These are phyloP conservation scores for Dufourea novaeangliae DNA, from an alignment of 1,140 invertebrate species.

Conservation along the genomic window DNA sequence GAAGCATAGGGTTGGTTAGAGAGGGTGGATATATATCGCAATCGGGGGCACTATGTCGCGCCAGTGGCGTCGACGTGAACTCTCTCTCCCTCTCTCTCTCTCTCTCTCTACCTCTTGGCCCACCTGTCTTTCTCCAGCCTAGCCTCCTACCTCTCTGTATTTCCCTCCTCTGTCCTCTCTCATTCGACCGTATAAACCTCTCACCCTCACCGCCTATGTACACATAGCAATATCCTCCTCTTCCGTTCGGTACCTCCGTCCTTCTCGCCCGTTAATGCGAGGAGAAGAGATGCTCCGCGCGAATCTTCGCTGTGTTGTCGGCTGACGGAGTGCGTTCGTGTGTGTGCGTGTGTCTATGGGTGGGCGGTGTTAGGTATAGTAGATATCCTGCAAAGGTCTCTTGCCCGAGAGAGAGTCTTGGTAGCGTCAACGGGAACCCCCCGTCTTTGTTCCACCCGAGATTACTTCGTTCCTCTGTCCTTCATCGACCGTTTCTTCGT, in stretches of 20 bases:
- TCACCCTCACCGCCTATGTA: conserved; percentile 32
- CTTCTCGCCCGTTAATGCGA: conserved; percentile 37
- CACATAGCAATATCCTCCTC: conserved; percentile 34
- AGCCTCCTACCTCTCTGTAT: neutral
- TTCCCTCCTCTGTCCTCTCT: conserved; percentile 34
- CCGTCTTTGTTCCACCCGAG: conserved; percentile 10
- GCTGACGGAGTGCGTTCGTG: too few species aligned
- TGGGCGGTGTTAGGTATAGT: conserved; percentile 49
- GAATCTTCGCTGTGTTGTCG: conserved; percentile 31
- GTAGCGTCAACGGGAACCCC: conserved; percentile 45
- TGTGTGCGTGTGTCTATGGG: too few species aligned
- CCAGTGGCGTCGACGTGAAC: conserved; percentile 65
- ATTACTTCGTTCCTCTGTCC: conserved; percentile 15
- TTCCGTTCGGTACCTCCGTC: conserved; percentile 17
- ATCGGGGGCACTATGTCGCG: conserved; percentile 77
- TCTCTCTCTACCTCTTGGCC: neutral
- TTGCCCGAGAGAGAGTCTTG: conserved; percentile 44
- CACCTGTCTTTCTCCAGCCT: neutral
- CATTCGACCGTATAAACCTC: conserved; percentile 51
- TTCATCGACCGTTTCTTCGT: conserved; percentile 32
- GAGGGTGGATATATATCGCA: conserved; percentile 73
- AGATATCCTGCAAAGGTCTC: conserved; percentile 68
- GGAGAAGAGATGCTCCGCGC: conserved; percentile 32
- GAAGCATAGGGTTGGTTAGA: conserved; percentile 71
- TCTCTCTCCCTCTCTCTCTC: conserved; percentile 35